Percentiles rank a stretch among this genome's conserved stretches.
These are phyloP conservation scores for Coecobrya sp. DNA, from an alignment of 2,888 invertebrate species.

Conservation along the genomic window DNA sequence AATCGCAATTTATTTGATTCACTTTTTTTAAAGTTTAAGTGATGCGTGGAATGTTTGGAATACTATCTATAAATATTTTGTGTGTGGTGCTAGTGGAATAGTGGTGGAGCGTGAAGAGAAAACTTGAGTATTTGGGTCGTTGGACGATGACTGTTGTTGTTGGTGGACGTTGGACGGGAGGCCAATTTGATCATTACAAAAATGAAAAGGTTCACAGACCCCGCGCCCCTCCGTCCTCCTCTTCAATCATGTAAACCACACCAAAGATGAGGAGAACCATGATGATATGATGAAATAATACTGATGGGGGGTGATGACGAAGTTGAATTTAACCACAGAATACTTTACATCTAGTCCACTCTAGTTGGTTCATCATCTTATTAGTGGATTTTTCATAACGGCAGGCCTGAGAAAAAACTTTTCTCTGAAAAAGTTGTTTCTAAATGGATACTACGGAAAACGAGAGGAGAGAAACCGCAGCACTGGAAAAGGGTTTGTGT, in stretches of 20 bases:
- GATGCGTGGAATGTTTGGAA: conserved; percentile 6
- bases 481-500: not conserved
- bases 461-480: conserved; percentile 25
- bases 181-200: not conserved
- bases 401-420: not conserved
- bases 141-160: not conserved
- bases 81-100: not conserved
- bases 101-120: conserved; percentile 23
- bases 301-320: not conserved
- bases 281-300: not conserved
- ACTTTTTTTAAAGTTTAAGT: conserved; percentile 2
- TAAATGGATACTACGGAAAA: conserved; percentile 21
- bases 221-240: conserved; percentile 41
- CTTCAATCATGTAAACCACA: conserved; percentile 57
- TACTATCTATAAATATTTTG: not conserved
- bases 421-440: not conserved
- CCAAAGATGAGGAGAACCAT: conserved; percentile 58
- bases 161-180: not conserved
- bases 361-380: not conserved
- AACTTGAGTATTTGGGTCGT: not conserved
- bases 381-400: not conserved
- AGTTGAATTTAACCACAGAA: conserved; percentile 9
- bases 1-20: conserved; percentile 30
- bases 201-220: conserved; percentile 43
- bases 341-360: conserved; percentile 2